These are phyloP conservation scores for Columba guinea DNA, from an alignment of 2,797 vertebrate species.

Conservation along the genomic window DNA sequence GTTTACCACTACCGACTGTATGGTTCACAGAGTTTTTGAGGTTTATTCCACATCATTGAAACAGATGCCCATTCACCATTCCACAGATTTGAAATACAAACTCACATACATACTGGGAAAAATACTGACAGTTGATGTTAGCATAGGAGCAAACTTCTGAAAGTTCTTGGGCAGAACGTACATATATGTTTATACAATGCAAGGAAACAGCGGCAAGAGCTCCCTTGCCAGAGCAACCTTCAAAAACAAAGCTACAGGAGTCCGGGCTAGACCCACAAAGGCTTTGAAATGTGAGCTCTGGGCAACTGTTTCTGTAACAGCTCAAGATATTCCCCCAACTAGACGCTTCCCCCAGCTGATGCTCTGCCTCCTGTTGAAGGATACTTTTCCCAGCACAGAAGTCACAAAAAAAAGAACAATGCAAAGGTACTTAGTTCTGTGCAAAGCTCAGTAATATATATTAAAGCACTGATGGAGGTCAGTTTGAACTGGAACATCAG, in stretches of 20 bases:
- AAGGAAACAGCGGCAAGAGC: conserved; percentile 36
- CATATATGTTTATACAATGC: neutral
- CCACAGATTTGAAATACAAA: neutral
- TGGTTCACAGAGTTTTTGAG: neutral
- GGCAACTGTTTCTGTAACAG: conserved; percentile 12
- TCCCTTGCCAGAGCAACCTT: conserved; percentile 18
- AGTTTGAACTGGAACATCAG: neutral
- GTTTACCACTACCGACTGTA: neutral
- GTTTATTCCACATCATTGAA: neutral
- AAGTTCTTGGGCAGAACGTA: neutral
- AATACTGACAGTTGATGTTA: neutral
- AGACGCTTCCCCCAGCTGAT: neutral
- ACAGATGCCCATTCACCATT: neutral
- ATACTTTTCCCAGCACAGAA: neutral
- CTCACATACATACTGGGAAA: neutral
- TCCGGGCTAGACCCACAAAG: neutral
- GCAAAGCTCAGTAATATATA: neutral
- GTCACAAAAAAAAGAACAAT: neutral
- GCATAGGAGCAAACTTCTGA: neutral
- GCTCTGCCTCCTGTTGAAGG: neutral
- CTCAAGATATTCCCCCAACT: neutral
- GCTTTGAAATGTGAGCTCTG: conserved; percentile 4
- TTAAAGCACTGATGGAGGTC: neutral
- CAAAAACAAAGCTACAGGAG: conserved; percentile 1
- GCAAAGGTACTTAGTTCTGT: neutral